Evolutionary conservation across 2,113 vertebrate genomes (phyloP), one percentile per base, ranked within the genome.

Genomic region (Bos javanicus): DNA sequence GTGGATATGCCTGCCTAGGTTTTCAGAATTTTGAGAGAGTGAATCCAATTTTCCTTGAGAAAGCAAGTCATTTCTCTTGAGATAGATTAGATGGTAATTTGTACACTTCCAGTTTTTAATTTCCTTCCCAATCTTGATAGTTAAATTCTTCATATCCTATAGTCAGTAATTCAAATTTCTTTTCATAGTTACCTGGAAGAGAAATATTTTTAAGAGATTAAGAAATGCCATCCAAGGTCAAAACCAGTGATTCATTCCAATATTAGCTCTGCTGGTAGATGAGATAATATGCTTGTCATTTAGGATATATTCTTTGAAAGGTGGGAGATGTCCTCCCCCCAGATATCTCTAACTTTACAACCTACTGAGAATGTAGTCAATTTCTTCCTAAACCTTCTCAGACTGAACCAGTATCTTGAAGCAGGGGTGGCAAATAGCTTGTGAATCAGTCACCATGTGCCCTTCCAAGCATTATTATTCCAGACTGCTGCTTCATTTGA

Each of bases 181-280:
- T 86, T 96, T 96, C 96, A 48, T 97, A 91, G 87, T 96, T 95
- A 97, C 96, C 99, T 99, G 14, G 60, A 98, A 98, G 93, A 98
- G 84, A 98, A 98, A 98, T 17, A 56, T 15, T 86, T 17, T 1
- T 97, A 57, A 97, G 92, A 87, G 50, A 48, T 80, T 95, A 71
- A 78, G 52, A 78, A 94, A 82, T 88, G 43, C 25, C 28, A 76
- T 30, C 8, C 11, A 76, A 81, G 10, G 28, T 88, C 46, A 95
- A 67, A 74, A 74, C 33, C 87, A 59, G 4, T 87, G 56, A 30
- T 90, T 88, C n/a, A 54, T 80, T 50, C 54, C 52, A 76, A 2
- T 64, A 26, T 87, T n/a, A 26, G 30, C 33, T 81, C 46, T 39
- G 33, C 28, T 48, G 16, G 57, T 46, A 15, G 48, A 56, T 56